Conservation (phyloP, 1,140 invertebrate species). For the Elysia chlorotica region DNA sequence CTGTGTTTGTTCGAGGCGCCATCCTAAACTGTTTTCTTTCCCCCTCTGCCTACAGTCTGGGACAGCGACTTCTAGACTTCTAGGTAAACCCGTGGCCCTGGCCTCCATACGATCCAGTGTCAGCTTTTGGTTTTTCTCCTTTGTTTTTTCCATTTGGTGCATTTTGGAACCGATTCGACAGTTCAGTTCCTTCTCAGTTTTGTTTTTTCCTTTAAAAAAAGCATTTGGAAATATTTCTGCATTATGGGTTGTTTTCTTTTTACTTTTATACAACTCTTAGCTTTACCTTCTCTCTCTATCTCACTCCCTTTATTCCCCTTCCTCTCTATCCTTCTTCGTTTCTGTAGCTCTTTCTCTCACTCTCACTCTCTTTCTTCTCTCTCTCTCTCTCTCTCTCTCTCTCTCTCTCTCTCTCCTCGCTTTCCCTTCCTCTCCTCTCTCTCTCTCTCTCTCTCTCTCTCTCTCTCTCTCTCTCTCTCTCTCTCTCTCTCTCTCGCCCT, state of each 20-base stretch:
- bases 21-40: too few relatives aligned
- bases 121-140: neutral
- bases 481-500: neutral
- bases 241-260: neutral
- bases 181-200: too few relatives aligned
- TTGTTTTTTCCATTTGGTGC: too few relatives aligned
- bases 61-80: too few relatives aligned
- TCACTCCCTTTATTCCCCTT: neutral
- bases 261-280: neutral
- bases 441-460: neutral
- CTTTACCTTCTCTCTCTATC: neutral
- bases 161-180: too few relatives aligned
- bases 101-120: neutral
- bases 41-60: too few relatives aligned
- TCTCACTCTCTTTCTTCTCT: neutral
- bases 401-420: neutral
- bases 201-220: neutral
- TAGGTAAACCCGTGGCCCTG: neutral
- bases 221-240: neutral
- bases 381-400: slow-evolving; percentile 1
- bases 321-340: neutral
- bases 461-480: neutral
- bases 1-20: too few relatives aligned
- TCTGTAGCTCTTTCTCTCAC: neutral
- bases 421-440: slow-evolving; percentile 1